Conservation (phyloP, 2,888 invertebrate species). For the Ennomos quercinarius region DNA sequence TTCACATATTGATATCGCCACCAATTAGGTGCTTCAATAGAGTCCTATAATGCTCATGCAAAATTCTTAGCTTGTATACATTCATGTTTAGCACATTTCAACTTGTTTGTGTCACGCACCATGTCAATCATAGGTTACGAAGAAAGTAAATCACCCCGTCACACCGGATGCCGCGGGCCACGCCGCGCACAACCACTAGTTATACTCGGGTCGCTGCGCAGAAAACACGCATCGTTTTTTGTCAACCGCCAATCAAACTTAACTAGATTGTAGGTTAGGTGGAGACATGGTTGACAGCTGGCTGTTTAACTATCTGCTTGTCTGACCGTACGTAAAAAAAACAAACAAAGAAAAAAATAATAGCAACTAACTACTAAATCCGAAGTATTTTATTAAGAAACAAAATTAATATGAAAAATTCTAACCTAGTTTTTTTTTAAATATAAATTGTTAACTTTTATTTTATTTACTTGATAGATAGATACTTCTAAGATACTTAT, state of each 20-base stretch:
- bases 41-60: no score
- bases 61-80: neutral
- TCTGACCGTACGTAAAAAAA: neutral
- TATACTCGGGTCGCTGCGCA: constrained; percentile 65
- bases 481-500: no score
- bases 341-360: no score
- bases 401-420: no score
- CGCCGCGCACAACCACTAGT: constrained; percentile 41
- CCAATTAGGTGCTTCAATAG: no score
- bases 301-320: constrained; percentile 16
- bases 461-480: no score
- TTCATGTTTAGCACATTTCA: neutral
- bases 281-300: constrained; percentile 15
- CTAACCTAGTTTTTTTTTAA: no score
- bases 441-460: no score
- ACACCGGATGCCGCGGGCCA: constrained; percentile 51
- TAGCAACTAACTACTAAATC: no score
- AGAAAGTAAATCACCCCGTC: constrained; percentile 48
- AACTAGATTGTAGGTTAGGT: constrained; percentile 43
- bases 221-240: constrained; percentile 61
- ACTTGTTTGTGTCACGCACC: constrained; percentile 22
- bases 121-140: constrained; percentile 41
- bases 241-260: constrained; percentile 71
- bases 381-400: no score
- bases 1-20: no score